Conservation (phyloP, 2,888 invertebrate genomes). For the Drosophila stalkeri region DNA sequence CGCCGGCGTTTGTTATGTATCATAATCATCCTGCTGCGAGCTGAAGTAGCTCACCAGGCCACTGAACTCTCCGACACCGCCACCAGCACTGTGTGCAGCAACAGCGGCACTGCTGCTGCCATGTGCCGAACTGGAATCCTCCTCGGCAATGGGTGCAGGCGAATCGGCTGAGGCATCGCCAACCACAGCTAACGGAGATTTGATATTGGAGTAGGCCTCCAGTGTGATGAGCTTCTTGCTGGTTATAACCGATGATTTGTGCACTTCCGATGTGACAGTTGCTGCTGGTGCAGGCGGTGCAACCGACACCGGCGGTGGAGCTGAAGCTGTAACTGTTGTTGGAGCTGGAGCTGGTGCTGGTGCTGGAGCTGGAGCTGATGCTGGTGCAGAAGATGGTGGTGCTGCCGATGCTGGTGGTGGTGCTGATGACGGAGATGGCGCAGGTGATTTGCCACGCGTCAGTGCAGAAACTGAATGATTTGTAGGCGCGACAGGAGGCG, state of each 20-base stretch:
- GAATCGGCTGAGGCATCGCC: constrained; percentile 72
- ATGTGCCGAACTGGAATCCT: constrained; percentile 77
- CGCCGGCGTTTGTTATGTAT: constrained; percentile 88
- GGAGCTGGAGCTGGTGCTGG: constrained; percentile 15
- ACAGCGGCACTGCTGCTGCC: constrained; percentile 70
- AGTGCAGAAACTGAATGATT: constrained; percentile 77
- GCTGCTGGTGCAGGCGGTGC: constrained; percentile 28
- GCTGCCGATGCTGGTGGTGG: constrained; percentile 15
- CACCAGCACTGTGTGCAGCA: constrained; percentile 48
- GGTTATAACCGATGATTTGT: constrained; percentile 63
- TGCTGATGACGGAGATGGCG: constrained; percentile 32
- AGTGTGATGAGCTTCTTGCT: constrained; percentile 83
- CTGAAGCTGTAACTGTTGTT: constrained; percentile 16
- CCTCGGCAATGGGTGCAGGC: constrained; percentile 72
- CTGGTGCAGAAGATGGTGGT: constrained; percentile 20
- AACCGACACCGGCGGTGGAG: neutral
- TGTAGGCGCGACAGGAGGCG: constrained; percentile 77
- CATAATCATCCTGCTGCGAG: constrained; percentile 95
- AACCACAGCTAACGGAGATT: constrained; percentile 74
- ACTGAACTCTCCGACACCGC: constrained; percentile 90
- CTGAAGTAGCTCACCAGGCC: constrained; percentile 97
- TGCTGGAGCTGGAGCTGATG: constrained; percentile 14
- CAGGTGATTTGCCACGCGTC: constrained; percentile 66
- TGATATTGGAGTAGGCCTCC: constrained; percentile 81
- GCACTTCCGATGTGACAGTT: constrained; percentile 50